Percentiles rank a stretch among this genome's conserved stretches.
Evolutionary conservation across 2,113 vertebrate genomes (phyloP).

Genomic region (Podocnemis expansa): DNA sequence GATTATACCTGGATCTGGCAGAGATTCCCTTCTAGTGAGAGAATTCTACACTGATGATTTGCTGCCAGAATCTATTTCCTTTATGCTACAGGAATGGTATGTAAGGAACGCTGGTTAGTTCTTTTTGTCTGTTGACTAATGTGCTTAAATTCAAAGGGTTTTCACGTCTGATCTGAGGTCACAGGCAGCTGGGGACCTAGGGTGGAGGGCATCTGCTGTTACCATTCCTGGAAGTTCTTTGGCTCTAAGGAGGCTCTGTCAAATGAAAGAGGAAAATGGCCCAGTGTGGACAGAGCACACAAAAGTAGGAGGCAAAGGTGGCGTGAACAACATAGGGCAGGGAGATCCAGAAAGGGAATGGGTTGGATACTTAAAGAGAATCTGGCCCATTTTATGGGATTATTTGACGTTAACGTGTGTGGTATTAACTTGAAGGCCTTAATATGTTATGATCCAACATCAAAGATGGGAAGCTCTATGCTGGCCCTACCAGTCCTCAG

Average conservation of each 20-base stretch:
- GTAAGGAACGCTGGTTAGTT: neutral
- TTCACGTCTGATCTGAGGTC: too few relatives aligned
- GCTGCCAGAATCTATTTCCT: neutral
- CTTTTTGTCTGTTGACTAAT: too few relatives aligned
- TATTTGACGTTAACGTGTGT: rapidly evolving
- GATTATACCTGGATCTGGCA: neutral
- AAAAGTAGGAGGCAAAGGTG: too few relatives aligned
- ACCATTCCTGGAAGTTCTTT: too few relatives aligned
- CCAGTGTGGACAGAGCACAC: too few relatives aligned
- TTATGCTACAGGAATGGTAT: neutral
- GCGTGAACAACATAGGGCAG: too few relatives aligned
- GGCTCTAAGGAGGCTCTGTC: too few relatives aligned
- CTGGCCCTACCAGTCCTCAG: neutral
- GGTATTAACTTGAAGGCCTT: neutral
- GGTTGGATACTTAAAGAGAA: neutral
- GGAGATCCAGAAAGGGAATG: too few relatives aligned
- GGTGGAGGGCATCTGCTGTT: too few relatives aligned
- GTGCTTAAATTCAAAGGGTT: too few relatives aligned
- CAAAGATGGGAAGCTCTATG: neutral
- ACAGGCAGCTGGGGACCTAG: too few relatives aligned
- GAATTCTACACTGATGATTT: neutral
- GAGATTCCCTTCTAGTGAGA: neutral
- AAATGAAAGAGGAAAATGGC: too few relatives aligned
- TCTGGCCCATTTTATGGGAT: neutral
- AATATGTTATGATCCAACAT: neutral